These are phyloP conservation scores for Orius laevigatus DNA, from an alignment of 1,140 invertebrate species.

Conservation along the genomic window DNA sequence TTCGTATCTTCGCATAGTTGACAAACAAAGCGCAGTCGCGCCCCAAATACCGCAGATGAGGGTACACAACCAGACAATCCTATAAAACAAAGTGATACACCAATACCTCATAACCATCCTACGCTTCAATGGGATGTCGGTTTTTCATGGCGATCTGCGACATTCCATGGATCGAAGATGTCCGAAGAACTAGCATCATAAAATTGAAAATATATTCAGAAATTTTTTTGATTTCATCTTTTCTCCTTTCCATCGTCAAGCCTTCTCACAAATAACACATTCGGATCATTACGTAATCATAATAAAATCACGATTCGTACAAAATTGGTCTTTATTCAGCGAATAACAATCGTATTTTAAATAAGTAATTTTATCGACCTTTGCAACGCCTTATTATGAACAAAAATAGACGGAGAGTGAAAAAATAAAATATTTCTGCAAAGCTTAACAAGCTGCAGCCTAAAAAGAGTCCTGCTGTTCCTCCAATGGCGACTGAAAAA, in stretches of 20 bases:
- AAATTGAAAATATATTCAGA: neutral
- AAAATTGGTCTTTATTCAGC: too few relatives aligned
- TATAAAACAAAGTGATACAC: too few relatives aligned
- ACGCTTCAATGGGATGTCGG: conserved; percentile 13
- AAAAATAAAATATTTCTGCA: conserved; percentile 22
- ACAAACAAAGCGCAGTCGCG: conserved; percentile 32
- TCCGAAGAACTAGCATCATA: conserved; percentile 12
- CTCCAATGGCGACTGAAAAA: conserved; percentile 39
- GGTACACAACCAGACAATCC: too few relatives aligned
- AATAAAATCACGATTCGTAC: too few relatives aligned
- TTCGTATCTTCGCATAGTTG: conserved; percentile 44
- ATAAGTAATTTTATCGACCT: too few relatives aligned
- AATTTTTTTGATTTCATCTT: too few relatives aligned
- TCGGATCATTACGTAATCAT: too few relatives aligned
- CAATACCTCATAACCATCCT: neutral
- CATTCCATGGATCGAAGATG: conserved; percentile 18
- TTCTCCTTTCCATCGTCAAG: too few relatives aligned
- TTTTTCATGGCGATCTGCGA: conserved; percentile 14
- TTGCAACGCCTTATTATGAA: conserved; percentile 7
- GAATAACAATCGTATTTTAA: too few relatives aligned
- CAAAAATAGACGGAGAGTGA: conserved; percentile 18
- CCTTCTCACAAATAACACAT: too few relatives aligned
- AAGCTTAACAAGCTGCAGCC: conserved; percentile 23
- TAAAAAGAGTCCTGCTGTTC: conserved; percentile 22
- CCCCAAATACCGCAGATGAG: conserved; percentile 19